phyloP scores from a whole-genome alignment of 2,888 invertebrate genomes.

The Scelioninae gen. 2 region DNA sequence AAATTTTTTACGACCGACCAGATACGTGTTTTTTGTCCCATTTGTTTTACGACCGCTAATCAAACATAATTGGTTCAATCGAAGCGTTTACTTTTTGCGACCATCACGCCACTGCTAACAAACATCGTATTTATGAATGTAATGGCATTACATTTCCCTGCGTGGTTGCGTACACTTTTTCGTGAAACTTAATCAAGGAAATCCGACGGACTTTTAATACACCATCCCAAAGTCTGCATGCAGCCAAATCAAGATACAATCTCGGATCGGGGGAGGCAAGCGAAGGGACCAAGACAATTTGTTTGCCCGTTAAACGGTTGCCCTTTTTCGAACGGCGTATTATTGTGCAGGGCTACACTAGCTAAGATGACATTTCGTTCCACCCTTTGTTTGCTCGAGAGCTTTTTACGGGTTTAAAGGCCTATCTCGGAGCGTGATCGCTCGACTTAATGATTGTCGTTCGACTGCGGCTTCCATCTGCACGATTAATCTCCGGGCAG shows the following conservation, averaged over 20 bases:
- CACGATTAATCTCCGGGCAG: slow-evolving; percentile 36
- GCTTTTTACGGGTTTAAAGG: slow-evolving; percentile 61
- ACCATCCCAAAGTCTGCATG: slow-evolving; percentile 26
- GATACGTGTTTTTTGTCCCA: slow-evolving; percentile 8
- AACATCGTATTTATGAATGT: slow-evolving; percentile 37
- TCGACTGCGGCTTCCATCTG: slow-evolving; percentile 37
- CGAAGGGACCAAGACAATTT: slow-evolving; percentile 49
- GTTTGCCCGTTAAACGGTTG: slow-evolving; percentile 54
- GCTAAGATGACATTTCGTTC: slow-evolving; percentile 58
- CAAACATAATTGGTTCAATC: slow-evolving; percentile 34
- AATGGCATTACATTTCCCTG: slow-evolving; percentile 26
- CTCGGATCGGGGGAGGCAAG: slow-evolving; percentile 29
- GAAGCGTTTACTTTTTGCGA: slow-evolving; percentile 20
- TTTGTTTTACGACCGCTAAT: slow-evolving; percentile 28
- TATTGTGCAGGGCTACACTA: slow-evolving; percentile 48
- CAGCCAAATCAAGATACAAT: slow-evolving; percentile 56
- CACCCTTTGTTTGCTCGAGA: slow-evolving; percentile 60
- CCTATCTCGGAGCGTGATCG: slow-evolving; percentile 57
- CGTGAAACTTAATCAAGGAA: slow-evolving; percentile 23
- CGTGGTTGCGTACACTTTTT: slow-evolving; percentile 34
- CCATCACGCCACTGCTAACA: slow-evolving; percentile 9
- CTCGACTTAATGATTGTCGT: slow-evolving; percentile 54
- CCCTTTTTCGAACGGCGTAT: slow-evolving; percentile 41
- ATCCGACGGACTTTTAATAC: slow-evolving; percentile 35
- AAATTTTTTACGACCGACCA: background rate